Evolutionary conservation across 2,113 vertebrate genomes (phyloP).

Genomic region (Pseudopipra pipra): DNA sequence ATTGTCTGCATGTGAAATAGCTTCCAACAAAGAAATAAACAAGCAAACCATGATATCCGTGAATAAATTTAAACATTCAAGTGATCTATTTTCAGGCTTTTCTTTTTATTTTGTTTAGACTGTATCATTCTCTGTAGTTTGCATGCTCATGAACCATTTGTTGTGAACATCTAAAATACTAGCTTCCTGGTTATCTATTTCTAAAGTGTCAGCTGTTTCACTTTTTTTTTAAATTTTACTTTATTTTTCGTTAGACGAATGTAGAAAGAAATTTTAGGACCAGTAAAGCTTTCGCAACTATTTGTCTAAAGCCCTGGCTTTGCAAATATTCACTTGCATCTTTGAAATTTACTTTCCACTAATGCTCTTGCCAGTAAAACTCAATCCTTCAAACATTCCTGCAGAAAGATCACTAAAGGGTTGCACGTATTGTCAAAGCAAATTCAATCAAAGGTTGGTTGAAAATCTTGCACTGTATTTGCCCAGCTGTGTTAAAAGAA

Average conservation of each 20-base stretch:
- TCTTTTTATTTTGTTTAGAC: neutral
- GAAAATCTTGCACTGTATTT: constrained; percentile 16
- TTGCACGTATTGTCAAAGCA: neutral
- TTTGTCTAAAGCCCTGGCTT: neutral
- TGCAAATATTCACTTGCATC: neutral
- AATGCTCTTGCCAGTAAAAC: constrained; percentile 25
- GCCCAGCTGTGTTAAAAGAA: constrained; percentile 19
- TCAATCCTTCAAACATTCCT: constrained; percentile 20
- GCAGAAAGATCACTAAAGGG: constrained; percentile 10
- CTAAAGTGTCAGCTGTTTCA: neutral
- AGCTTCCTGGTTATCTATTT: neutral
- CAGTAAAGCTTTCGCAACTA: neutral
- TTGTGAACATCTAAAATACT: neutral
- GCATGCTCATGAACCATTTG: neutral
- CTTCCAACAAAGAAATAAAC: neutral
- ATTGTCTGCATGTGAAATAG: neutral
- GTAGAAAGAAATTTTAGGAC: neutral
- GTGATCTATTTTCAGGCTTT: neutral
- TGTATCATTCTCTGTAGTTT: neutral
- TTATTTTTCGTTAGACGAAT: neutral
- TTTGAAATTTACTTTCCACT: constrained; percentile 40
- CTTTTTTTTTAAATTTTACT: neutral
- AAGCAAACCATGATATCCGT: neutral
- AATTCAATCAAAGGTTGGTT: constrained; percentile 11
- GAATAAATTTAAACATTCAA: neutral